Conservation (phyloP, 2,113 vertebrate genomes). For the Ivindomyrus marchei region DNA sequence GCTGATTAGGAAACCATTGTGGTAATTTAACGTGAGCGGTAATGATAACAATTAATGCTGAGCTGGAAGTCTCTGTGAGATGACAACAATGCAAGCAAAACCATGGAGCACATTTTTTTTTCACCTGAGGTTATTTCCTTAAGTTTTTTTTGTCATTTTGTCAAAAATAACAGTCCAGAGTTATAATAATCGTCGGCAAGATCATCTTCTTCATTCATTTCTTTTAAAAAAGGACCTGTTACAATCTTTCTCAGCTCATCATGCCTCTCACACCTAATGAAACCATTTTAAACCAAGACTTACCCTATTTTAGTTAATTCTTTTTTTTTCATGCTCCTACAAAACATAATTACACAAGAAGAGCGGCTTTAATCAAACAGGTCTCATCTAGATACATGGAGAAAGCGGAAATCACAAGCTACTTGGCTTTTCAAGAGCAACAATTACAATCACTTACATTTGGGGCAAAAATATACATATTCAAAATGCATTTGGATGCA, state of each 20-base stretch:
- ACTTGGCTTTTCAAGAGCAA: conserved; percentile 79
- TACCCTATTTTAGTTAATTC: background rate
- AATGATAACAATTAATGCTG: conserved; percentile 6
- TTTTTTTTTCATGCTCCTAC: conserved; percentile 63
- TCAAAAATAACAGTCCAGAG: background rate
- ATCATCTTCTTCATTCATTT: background rate
- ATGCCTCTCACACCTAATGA: background rate
- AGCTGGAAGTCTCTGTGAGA: background rate
- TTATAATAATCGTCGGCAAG: background rate
- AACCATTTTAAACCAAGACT: background rate
- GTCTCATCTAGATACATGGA: conserved; percentile 76
- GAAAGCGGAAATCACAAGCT: conserved; percentile 80
- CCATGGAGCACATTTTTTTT: background rate
- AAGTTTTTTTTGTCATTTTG: background rate
- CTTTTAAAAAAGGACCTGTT: background rate
- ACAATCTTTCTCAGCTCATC: background rate
- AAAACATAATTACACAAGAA: conserved; percentile 41
- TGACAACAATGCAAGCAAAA: background rate
- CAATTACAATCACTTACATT: conserved; percentile 84
- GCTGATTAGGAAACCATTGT: background rate
- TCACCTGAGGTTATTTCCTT: background rate
- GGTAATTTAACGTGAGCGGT: background rate
- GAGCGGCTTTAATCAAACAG: conserved; percentile 75
- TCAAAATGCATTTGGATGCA: conserved; percentile 56
- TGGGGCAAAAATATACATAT: conserved; percentile 74